These are phyloP conservation scores for Varroa destructor DNA, from an alignment of 1,140 invertebrate genomes.

Conservation along the genomic window DNA sequence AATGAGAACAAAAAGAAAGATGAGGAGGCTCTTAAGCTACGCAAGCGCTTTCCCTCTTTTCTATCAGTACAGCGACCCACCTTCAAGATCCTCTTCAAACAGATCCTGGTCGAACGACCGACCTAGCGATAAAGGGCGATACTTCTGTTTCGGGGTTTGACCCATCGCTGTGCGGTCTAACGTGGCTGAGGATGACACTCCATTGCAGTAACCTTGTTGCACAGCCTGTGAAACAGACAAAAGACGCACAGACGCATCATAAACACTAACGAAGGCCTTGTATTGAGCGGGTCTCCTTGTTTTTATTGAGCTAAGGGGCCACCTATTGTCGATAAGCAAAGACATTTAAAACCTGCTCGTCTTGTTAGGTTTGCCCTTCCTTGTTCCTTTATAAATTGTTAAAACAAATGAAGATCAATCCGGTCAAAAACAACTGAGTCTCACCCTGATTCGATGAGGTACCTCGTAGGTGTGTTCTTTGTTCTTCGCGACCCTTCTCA, in stretches of 20 bases:
- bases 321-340: no score
- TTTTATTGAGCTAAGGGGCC: no score
- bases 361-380: no score
- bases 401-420: no score
- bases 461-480: slow-evolving; percentile 27
- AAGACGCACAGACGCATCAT: no score
- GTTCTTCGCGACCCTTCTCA: slow-evolving; percentile 23
- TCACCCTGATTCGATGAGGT: slow-evolving; percentile 24
- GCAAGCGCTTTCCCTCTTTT: no score
- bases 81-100: slow-evolving; percentile 28
- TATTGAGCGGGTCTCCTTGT: no score
- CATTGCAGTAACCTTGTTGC: slow-evolving; percentile 26
- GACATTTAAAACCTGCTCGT: no score
- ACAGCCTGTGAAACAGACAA: slow-evolving; percentile 4
- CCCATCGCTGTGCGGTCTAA: slow-evolving; percentile 3
- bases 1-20: no score
- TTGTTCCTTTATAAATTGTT: no score
- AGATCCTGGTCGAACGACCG: slow-evolving; percentile 28
- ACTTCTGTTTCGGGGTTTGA: slow-evolving; percentile 27
- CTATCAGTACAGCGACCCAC: neutral
- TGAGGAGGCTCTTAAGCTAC: no score
- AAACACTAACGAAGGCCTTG: no score
- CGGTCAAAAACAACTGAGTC: neutral
- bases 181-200: slow-evolving; percentile 25
- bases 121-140: slow-evolving; percentile 16